Conservation (phyloP, 2,888 invertebrate species). For the Azorinus chamasolen region DNA sequence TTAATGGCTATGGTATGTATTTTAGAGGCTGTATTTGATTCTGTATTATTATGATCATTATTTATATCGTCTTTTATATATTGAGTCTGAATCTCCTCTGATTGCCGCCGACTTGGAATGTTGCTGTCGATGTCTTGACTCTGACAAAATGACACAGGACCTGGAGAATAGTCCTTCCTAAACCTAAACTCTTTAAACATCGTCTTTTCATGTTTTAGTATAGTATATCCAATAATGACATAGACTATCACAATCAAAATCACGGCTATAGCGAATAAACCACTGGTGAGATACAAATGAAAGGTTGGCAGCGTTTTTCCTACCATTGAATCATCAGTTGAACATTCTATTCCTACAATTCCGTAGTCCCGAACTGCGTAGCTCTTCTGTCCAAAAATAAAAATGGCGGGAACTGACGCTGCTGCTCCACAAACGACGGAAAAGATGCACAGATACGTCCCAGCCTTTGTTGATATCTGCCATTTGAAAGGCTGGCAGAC, state of each 20-base stretch:
- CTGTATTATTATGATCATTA: not conserved
- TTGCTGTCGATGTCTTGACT: not conserved
- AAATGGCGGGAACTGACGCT: slow-evolving; percentile 40
- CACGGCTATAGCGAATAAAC: slow-evolving; percentile 31
- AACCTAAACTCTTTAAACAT: not conserved
- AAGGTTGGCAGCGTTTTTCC: slow-evolving; percentile 48
- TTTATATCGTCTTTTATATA: not conserved
- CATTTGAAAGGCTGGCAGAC: slow-evolving; percentile 64
- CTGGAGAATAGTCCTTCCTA: too few relatives aligned
- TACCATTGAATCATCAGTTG: slow-evolving; percentile 53
- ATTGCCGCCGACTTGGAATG: not conserved
- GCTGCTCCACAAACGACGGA: slow-evolving; percentile 22
- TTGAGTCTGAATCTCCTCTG: not conserved
- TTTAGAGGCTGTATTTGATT: too few relatives aligned
- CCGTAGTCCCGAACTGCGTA: slow-evolving; percentile 19
- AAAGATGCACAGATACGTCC: slow-evolving; percentile 38
- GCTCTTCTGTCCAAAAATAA: slow-evolving; percentile 54
- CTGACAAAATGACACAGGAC: too few relatives aligned
- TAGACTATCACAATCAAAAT: slow-evolving; percentile 39
- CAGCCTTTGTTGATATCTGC: slow-evolving; percentile 64
- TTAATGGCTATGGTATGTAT: too few relatives aligned
- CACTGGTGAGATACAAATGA: slow-evolving; percentile 24
- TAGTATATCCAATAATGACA: slow-evolving; percentile 44
- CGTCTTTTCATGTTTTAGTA: slow-evolving; percentile 19
- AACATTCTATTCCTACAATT: slow-evolving; percentile 65